A percentile compares a stretch with the other conserved stretches of the same genome.
Evolutionary conservation across 2,888 invertebrate species (phyloP).

Genomic region (Drosophila eohydei): DNA sequence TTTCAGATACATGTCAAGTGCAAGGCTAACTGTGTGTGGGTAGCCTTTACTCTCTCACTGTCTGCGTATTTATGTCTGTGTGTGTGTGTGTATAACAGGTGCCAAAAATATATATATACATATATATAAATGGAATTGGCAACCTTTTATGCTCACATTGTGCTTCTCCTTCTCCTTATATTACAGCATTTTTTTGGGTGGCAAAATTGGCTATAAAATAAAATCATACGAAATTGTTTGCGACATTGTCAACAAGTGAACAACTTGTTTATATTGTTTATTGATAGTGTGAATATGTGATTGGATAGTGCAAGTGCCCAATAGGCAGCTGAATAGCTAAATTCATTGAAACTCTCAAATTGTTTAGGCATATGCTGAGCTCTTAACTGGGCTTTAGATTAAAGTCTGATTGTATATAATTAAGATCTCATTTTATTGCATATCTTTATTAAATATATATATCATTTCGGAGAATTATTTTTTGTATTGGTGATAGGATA

Average conservation of each 20-base stretch:
- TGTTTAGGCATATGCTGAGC: neutral
- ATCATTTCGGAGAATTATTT: too few species aligned
- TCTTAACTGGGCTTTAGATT: neutral
- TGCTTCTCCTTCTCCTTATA: slow-evolving; percentile 7
- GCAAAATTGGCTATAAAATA: slow-evolving; percentile 32
- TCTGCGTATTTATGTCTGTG: slow-evolving; percentile 17
- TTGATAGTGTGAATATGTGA: slow-evolving; percentile 20
- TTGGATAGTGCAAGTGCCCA: neutral
- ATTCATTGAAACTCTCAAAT: neutral
- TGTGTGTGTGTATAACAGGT: slow-evolving; percentile 66
- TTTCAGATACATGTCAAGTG: slow-evolving; percentile 61
- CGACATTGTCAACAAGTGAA: slow-evolving; percentile 69
- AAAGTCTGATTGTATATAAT: neutral
- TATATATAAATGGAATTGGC: slow-evolving; percentile 49
- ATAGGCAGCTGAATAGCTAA: neutral
- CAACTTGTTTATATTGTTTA: slow-evolving; percentile 31
- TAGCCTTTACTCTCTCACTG: slow-evolving; percentile 8
- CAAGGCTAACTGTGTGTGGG: slow-evolving; percentile 44
- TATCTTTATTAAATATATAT: neutral
- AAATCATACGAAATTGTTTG: slow-evolving; percentile 45
- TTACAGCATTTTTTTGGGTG: slow-evolving; percentile 12
- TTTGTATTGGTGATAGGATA: too few species aligned
- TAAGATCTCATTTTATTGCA: neutral
- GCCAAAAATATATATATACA: slow-evolving; percentile 55
- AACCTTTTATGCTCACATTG: slow-evolving; percentile 59